phyloP scores from a whole-genome alignment of 1,140 invertebrate species.

The Brachionus koreanus region DNA sequence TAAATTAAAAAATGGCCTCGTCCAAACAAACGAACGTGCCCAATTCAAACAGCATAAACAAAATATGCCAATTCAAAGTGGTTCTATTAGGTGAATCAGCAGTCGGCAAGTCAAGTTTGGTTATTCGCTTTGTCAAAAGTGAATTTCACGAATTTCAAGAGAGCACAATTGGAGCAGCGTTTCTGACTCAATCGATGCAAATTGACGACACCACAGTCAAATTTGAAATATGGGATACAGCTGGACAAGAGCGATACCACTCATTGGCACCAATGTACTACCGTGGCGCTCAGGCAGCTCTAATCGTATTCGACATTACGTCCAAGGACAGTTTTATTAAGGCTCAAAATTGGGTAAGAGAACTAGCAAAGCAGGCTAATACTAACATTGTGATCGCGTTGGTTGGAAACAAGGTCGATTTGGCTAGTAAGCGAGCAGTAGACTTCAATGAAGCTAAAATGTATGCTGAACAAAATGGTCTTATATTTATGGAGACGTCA shows the following conservation, averaged over 20 bases:
- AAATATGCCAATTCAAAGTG: constrained; percentile 45
- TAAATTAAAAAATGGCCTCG: not conserved
- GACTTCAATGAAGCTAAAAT: constrained; percentile 43
- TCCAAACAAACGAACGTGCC: not conserved
- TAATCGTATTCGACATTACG: constrained; percentile 86
- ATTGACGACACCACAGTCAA: constrained; percentile 56
- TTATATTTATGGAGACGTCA: constrained; percentile 46
- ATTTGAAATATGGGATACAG: constrained; percentile 74
- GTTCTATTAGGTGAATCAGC: constrained; percentile 46
- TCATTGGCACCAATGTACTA: constrained; percentile 90
- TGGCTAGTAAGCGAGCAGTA: constrained; percentile 43
- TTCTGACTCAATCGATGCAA: constrained; percentile 59
- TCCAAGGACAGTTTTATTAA: constrained; percentile 95
- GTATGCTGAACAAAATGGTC: constrained; percentile 46
- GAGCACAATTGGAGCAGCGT: constrained; percentile 52
- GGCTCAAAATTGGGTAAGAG: constrained; percentile 99
- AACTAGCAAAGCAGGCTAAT: constrained; percentile 91
- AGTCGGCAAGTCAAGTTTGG: constrained; percentile 46
- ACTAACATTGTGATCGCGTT: constrained; percentile 98
- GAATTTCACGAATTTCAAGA: constrained; percentile 47
- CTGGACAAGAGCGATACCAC: constrained; percentile 82
- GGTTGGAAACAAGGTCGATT: constrained; percentile 65
- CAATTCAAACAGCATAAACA: not conserved
- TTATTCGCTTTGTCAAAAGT: constrained; percentile 46
- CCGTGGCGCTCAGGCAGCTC: constrained; percentile 83